Evolutionary conservation across 2,797 vertebrate species (phyloP).

Genomic region (Hyperoplus immaculatus): DNA sequence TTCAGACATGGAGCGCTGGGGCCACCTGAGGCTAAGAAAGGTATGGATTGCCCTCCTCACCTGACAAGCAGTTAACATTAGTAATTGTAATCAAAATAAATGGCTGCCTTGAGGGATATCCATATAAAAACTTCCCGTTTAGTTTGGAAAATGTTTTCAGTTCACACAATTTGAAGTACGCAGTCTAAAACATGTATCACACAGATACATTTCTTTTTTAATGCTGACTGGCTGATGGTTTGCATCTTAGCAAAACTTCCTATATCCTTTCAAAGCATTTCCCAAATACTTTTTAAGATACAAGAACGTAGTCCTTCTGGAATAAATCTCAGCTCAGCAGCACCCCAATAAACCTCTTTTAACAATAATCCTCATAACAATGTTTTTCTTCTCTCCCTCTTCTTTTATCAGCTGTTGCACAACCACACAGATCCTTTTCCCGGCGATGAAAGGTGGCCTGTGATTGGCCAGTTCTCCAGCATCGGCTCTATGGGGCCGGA

Average conservation of each 20-base stretch:
- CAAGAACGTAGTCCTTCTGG: neutral
- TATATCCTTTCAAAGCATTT: neutral
- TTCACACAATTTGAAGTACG: neutral
- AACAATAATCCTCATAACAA: too few relatives aligned
- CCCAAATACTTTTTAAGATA: neutral
- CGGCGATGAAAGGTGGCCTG: slow-evolving; percentile 87
- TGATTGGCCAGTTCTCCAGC: slow-evolving; percentile 97
- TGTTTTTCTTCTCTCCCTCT: neutral
- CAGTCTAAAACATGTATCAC: neutral
- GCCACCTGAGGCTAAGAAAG: slow-evolving; percentile 95
- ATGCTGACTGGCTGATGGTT: neutral
- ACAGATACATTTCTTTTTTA: neutral
- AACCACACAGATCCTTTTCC: slow-evolving; percentile 78
- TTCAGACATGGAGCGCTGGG: slow-evolving; percentile 94
- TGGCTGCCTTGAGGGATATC: too few relatives aligned
- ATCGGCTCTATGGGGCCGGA: slow-evolving; percentile 96
- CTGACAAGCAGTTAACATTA: neutral
- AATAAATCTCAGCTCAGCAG: neutral
- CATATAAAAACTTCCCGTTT: neutral
- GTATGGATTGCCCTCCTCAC: slow-evolving; percentile 71
- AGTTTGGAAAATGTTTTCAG: neutral
- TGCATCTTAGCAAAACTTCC: neutral
- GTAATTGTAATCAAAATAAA: too few relatives aligned
- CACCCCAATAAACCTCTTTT: neutral
- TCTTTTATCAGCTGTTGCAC: slow-evolving; percentile 85